phyloP scores from a whole-genome alignment of 2,113 vertebrate genomes.

The Sinocyclocheilus maitianheensis region DNA sequence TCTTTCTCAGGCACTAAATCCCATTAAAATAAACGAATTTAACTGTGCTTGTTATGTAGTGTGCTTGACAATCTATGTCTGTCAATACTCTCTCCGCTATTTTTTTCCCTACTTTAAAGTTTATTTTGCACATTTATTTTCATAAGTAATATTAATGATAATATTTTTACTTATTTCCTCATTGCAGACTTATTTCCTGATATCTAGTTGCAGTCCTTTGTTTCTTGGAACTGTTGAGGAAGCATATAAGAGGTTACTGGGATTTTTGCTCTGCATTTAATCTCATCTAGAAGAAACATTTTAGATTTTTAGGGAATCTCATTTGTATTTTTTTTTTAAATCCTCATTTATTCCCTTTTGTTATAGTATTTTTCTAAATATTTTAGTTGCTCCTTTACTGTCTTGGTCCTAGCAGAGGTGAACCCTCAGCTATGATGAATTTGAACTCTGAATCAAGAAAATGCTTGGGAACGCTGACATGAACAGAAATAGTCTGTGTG shows the following conservation, averaged over 20 bases:
- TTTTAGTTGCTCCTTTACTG: background rate
- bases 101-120: no score
- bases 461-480: background rate
- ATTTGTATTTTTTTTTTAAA: background rate
- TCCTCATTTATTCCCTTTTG: background rate
- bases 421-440: background rate
- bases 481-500: background rate
- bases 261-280: no score
- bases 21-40: no score
- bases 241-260: background rate
- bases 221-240: background rate
- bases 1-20: no score
- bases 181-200: background rate
- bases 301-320: background rate
- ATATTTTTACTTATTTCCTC: background rate
- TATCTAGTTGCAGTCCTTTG: background rate
- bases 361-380: background rate
- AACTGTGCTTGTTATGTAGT: no score
- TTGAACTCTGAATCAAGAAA: constrained; percentile 1
- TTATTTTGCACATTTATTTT: no score
- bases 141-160: no score
- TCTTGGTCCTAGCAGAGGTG: background rate
- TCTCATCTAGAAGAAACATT: background rate
- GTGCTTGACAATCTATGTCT: no score
- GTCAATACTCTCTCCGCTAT: no score